Evolutionary conservation across 2,888 invertebrate species (phyloP).

Genomic region (Pollenia amentaria): DNA sequence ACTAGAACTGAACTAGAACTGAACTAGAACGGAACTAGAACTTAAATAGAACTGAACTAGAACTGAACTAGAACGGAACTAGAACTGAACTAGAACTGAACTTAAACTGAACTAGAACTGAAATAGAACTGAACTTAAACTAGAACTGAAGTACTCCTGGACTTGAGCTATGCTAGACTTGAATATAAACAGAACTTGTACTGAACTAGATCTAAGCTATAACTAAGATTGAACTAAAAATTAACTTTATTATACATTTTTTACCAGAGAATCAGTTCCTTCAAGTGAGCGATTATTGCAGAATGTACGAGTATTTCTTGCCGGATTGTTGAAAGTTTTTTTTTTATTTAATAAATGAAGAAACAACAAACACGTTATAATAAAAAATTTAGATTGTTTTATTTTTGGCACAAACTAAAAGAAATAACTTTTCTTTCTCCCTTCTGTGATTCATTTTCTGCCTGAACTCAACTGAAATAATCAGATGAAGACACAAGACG

Average conservation of each 20-base stretch:
- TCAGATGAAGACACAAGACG: constrained; percentile 45
- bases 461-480: constrained; percentile 49
- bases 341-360: constrained; percentile 31
- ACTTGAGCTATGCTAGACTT: no score
- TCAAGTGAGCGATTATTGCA: neutral
- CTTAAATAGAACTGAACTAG: no score
- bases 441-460: neutral
- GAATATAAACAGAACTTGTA: no score
- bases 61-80: no score
- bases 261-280: constrained; percentile 11
- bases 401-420: constrained; percentile 56
- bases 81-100: no score
- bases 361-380: constrained; percentile 2
- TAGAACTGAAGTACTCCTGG: no score
- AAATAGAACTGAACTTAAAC: no score
- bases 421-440: constrained; percentile 44
- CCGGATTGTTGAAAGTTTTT: constrained; percentile 21
- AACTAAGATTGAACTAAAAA: no score
- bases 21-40: no score
- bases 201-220: no score
- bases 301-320: neutral
- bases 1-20: no score
- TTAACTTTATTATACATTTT: neutral
- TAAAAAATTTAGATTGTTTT: constrained; percentile 48
- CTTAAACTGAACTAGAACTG: no score